phyloP scores from a whole-genome alignment of 2,113 vertebrate genomes.

The Sminthopsis crassicaudata region DNA sequence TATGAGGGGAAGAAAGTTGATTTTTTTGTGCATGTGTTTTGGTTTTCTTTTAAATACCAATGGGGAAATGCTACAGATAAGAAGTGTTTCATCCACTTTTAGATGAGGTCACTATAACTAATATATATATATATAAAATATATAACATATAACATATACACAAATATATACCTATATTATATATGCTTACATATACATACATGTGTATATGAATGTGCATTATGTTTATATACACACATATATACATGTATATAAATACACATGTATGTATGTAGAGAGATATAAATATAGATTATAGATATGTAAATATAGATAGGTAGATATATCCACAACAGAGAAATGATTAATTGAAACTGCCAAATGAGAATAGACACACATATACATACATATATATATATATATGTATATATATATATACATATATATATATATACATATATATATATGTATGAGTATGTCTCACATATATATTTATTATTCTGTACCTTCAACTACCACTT shows the following conservation, averaged over 20 bases:
- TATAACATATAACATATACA: neutral
- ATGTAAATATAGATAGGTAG: too few relatives aligned
- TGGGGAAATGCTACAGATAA: neutral
- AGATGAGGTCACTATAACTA: neutral
- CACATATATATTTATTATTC: neutral
- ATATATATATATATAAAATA: neutral
- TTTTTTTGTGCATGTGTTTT: neutral
- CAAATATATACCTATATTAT: neutral
- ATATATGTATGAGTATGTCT: too few relatives aligned
- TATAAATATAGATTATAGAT: too few relatives aligned
- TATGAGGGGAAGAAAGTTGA: neutral
- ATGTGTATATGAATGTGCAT: too few relatives aligned
- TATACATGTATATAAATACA: neutral
- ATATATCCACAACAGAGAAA: neutral
- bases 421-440: too few relatives aligned
- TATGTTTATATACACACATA: neutral
- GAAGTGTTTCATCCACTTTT: neutral
- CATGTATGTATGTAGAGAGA: too few relatives aligned
- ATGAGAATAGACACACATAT: neutral
- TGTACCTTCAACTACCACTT: neutral
- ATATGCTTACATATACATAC: too few relatives aligned
- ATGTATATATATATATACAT: too few relatives aligned
- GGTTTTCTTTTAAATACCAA: neutral
- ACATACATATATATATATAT: neutral
- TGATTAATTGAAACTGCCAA: neutral